Percentiles rank a stretch among this genome's conserved stretches.
Evolutionary conservation across 1,140 invertebrate species (phyloP).

Genomic region (Nasonia giraulti): DNA sequence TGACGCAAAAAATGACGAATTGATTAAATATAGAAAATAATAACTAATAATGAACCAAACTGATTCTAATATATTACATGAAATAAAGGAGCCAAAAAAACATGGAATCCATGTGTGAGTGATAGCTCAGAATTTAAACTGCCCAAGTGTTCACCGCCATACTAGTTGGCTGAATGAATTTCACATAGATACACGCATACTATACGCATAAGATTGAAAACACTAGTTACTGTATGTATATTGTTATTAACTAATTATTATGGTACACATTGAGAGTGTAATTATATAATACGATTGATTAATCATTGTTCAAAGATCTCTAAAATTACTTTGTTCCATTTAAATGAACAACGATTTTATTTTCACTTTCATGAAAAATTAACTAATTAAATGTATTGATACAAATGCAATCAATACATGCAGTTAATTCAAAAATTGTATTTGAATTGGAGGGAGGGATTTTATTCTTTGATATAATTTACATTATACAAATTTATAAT

Average conservation of each 20-base stretch:
- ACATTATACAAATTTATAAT: neutral
- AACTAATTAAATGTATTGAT: neutral
- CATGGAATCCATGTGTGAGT: conserved; percentile 54
- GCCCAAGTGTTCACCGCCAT: conserved; percentile 71
- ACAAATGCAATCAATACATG: neutral
- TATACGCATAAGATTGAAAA: conserved; percentile 50
- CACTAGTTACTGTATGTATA: conserved; percentile 50
- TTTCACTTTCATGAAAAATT: neutral
- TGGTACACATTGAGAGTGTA: conserved; percentile 23
- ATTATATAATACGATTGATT: conserved; percentile 10
- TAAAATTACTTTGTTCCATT: neutral
- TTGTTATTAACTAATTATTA: conserved; percentile 52
- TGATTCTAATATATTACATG: conserved; percentile 41
- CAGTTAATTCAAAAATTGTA: neutral
- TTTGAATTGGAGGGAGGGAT: neutral
- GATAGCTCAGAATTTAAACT: conserved; percentile 64
- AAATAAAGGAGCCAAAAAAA: conserved; percentile 52
- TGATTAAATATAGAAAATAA: conserved; percentile 4
- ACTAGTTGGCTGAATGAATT: conserved; percentile 54
- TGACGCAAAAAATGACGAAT: neutral
- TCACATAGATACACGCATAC: conserved; percentile 43
- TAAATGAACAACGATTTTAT: conserved; percentile 8
- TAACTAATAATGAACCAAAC: conserved; percentile 33
- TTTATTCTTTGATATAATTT: conserved; percentile 9
- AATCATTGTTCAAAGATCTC: conserved; percentile 6